These are phyloP conservation scores for Ectobius pallidus DNA, from an alignment of 2,888 invertebrate species.

Conservation along the genomic window DNA sequence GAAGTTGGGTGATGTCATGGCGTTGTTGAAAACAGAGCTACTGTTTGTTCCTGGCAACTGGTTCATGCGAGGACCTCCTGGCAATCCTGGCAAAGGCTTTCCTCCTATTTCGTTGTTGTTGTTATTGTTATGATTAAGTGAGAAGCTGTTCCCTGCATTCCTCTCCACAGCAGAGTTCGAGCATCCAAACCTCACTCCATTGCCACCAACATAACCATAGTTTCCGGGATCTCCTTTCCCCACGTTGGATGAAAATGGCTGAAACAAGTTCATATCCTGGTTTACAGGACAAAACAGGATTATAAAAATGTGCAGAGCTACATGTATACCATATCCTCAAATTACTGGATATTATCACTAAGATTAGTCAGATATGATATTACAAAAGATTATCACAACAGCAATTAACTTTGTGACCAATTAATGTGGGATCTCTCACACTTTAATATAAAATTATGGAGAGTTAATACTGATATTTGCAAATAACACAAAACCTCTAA, in stretches of 20 bases:
- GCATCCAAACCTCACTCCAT: conserved; percentile 17
- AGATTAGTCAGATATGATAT: too few species aligned
- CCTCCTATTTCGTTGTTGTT: conserved; percentile 31
- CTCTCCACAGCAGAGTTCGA: conserved; percentile 7
- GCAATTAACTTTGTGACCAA: too few species aligned
- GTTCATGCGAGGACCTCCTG: not conserved
- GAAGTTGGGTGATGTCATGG: conserved; percentile 4
- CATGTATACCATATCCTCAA: too few species aligned
- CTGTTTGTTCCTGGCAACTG: not conserved
- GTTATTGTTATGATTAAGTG: conserved; percentile 9
- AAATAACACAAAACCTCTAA: too few species aligned
- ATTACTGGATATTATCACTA: too few species aligned
- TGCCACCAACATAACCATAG: conserved; percentile 26
- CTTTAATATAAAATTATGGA: too few species aligned
- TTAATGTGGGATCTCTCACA: too few species aligned
- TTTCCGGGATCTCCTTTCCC: conserved; percentile 29
- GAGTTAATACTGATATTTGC: too few species aligned
- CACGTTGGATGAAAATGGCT: conserved; percentile 14
- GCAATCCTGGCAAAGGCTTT: not conserved
- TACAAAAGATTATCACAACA: too few species aligned
- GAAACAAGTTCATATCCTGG: not conserved
- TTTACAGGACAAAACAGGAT: too few species aligned
- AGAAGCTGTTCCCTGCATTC: conserved; percentile 13
- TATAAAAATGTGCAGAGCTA: too few species aligned
- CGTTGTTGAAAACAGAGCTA: conserved; percentile 5